Base-by-base conservation (phyloP, 1,140 invertebrate species). In the Polypedilum pembai region DNA sequence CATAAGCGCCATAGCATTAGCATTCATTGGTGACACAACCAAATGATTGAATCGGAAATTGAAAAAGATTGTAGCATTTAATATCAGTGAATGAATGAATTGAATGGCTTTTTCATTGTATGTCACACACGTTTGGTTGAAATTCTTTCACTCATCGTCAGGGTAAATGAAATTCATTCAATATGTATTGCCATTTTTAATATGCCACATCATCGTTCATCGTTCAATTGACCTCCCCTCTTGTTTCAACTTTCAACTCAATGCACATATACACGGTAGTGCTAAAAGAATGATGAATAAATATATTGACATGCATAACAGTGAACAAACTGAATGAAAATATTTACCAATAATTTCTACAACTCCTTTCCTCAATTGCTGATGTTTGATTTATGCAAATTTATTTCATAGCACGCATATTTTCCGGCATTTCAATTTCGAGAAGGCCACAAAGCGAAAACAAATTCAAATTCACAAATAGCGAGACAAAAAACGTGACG, bases 301-400 rank as follows among this genome's bases (percentile, higher is more conserved):
- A 56, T 56, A 56, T 56, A n/a, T 56, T 56, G 45, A 56, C 45
- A 56, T 56, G 45, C 45, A 15, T 15, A 15, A 15, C 45, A 56
- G n/a, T 56, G 8, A 18, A 21, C 65, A 69, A 12, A 5, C 20
- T 20, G 65, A 69, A 33, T 33, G 24, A 33, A 33, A 69, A 69
- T 69, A 12, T 69, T 69, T 69, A 69, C 65, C 17, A 69, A 69
- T 69, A 69, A 69, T 69, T 69, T 69, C 24, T 33, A 3, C 24
- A 3, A 33, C 24, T 33, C 24, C 5, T 69, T 69, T 69, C 65
- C 17, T 69, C 65, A 18, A 69, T 69, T 69, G 65, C 65, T 33
- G 65, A 69, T 69, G 18, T 69, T 69, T 69, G 65, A 69, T 69
- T 69, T 69, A 69, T 69, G 65, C 65, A 69, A 69, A 69, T 69